phyloP scores from a whole-genome alignment of 1,140 invertebrate genomes.

The Nymphalis io region DNA sequence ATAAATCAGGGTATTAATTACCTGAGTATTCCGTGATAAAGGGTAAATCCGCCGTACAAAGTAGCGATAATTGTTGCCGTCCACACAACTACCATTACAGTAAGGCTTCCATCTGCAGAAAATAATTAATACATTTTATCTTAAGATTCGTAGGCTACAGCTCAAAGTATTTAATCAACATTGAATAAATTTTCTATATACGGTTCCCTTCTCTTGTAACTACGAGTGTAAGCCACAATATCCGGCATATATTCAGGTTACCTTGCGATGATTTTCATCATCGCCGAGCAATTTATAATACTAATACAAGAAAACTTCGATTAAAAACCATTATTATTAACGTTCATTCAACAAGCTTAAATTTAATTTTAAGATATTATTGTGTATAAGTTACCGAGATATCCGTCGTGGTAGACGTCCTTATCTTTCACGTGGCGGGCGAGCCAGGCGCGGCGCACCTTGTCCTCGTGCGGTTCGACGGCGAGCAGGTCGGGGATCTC shows the following conservation, averaged over 20 bases:
- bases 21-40: slow-evolving; percentile 68
- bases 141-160: no score
- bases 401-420: slow-evolving; percentile 63
- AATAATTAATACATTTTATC: slow-evolving; percentile 15
- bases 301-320: no score
- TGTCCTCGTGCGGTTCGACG: slow-evolving; percentile 50
- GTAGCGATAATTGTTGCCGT: slow-evolving; percentile 67
- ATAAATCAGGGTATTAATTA: slow-evolving; percentile 27
- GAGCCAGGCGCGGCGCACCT: slow-evolving; percentile 49
- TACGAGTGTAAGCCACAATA: no score
- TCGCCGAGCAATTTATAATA: no score
- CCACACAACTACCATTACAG: slow-evolving; percentile 65
- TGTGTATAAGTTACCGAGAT: slow-evolving; percentile 50
- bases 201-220: no score
- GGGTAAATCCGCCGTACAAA: slow-evolving; percentile 62
- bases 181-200: no score
- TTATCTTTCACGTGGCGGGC: slow-evolving; percentile 27
- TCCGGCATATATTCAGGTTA: no score
- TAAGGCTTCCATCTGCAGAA: slow-evolving; percentile 62
- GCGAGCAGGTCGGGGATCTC: slow-evolving; percentile 58
- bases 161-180: not conserved
- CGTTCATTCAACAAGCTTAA: no score
- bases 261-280: no score
- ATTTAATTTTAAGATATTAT: no score
- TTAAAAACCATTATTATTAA: no score